These are phyloP conservation scores for Aptenodytes forsteri DNA, from an alignment of 2,113 vertebrate genomes.

Conservation along the genomic window DNA sequence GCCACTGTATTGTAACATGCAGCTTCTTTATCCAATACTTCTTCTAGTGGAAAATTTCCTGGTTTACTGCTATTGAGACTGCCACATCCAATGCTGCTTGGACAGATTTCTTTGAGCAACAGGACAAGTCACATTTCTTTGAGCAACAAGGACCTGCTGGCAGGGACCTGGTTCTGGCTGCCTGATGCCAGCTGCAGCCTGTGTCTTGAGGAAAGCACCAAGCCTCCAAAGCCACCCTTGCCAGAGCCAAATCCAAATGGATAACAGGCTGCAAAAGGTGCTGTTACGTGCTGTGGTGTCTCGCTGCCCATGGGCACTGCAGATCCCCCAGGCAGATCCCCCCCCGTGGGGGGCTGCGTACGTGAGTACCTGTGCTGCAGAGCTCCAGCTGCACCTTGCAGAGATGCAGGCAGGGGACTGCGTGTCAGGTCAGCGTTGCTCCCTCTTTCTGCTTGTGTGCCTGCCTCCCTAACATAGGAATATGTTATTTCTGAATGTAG, in stretches of 20 bases:
- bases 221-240: background rate
- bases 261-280: background rate
- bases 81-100: accelerated
- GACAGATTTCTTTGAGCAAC: no score
- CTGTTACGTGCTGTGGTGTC: accelerated
- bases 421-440: accelerated
- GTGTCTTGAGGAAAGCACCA: background rate
- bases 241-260: accelerated
- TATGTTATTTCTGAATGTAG: background rate
- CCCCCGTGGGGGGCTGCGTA: accelerated
- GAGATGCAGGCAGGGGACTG: background rate
- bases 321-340: background rate
- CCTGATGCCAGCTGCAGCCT: background rate
- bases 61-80: background rate
- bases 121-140: background rate
- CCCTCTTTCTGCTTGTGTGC: background rate
- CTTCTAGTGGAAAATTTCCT: background rate
- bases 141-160: background rate
- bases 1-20: background rate
- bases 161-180: background rate
- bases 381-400: accelerated
- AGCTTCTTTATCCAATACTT: accelerated
- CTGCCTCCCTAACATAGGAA: background rate
- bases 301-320: accelerated
- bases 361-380: accelerated